Percentiles rank a stretch among this genome's conserved stretches.
phyloP scores from a whole-genome alignment of 2,113 vertebrate genomes.

The Pongo abelii region DNA sequence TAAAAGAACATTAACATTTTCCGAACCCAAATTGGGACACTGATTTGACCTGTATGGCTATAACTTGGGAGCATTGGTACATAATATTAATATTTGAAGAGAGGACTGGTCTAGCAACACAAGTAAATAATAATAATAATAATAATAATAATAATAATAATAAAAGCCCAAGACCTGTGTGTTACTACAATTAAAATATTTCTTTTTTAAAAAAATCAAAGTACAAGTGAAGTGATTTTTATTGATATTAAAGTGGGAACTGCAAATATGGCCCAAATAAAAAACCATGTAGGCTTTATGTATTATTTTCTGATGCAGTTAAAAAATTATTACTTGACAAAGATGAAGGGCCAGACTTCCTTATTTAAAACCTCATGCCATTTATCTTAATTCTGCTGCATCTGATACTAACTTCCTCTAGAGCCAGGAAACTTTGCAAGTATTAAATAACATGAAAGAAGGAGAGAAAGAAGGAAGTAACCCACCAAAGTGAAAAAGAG shows the following conservation, averaged over 20 bases:
- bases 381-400: slow-evolving; percentile 23
- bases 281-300: accelerated
- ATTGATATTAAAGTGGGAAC: background rate
- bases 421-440: slow-evolving; percentile 64
- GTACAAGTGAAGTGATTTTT: background rate
- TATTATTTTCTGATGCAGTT: background rate
- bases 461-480: slow-evolving; percentile 50
- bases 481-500: slow-evolving; percentile 43
- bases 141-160: background rate
- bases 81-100: background rate
- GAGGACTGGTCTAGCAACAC: background rate
- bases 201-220: background rate
- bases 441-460: slow-evolving; percentile 38
- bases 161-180: background rate
- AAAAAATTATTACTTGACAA: background rate
- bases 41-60: background rate
- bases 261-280: background rate
- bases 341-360: background rate
- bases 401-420: slow-evolving; percentile 63
- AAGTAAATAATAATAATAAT: background rate
- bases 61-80: background rate
- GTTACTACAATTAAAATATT: background rate
- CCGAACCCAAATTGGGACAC: background rate
- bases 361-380: background rate
- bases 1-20: background rate